phyloP scores from a whole-genome alignment of 2,888 invertebrate species.

The Prosapia bicincta region DNA sequence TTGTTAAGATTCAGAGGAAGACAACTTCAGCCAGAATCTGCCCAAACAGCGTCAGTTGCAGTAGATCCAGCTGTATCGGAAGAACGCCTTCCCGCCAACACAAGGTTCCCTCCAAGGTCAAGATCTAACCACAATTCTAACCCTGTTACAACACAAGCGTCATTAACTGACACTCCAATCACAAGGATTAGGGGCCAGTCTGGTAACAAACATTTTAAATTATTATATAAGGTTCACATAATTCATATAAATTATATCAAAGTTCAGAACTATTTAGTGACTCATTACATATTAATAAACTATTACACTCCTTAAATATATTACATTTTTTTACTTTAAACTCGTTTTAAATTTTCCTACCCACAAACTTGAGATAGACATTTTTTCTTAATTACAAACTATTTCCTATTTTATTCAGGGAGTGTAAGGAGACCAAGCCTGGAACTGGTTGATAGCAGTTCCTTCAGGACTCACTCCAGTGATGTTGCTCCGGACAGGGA shows the following conservation, averaged over 20 bases:
- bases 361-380: too few species aligned
- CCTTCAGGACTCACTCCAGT: conserved; percentile 70
- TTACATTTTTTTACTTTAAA: too few species aligned
- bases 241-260: too few species aligned
- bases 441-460: conserved; percentile 76
- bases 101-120: conserved; percentile 73
- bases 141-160: conserved; percentile 43
- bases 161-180: conserved; percentile 34
- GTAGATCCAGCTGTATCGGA: conserved; percentile 44
- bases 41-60: conserved; percentile 42
- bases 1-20: conserved; percentile 40
- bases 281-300: too few species aligned
- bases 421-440: conserved; percentile 64
- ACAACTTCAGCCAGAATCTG: conserved; percentile 33
- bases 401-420: too few species aligned
- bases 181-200: conserved; percentile 28
- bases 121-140: conserved; percentile 44
- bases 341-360: too few species aligned
- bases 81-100: conserved; percentile 71
- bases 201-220: too few species aligned
- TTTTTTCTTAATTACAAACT: too few species aligned
- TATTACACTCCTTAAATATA: too few species aligned
- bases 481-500: conserved; percentile 48
- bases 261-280: too few species aligned
- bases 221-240: too few species aligned